phyloP scores from a whole-genome alignment of 2,113 vertebrate species.

The Trochalopteron elliotii region DNA sequence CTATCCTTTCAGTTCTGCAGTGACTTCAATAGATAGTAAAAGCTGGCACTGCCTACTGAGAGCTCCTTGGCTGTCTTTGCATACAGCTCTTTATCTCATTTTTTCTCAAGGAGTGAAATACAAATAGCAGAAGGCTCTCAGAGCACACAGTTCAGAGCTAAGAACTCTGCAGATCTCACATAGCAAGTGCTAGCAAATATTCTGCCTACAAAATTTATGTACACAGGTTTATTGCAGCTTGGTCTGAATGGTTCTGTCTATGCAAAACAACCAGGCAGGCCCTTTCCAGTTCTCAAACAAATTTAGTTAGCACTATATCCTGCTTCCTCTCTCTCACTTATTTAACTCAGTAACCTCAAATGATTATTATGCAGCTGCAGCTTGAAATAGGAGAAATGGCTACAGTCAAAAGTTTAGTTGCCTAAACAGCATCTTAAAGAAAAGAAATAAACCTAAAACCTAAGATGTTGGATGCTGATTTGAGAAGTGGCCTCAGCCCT shows the following conservation, averaged over 20 bases:
- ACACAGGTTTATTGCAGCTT: background rate
- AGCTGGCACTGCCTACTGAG: background rate
- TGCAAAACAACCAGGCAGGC: background rate
- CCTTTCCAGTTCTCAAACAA: background rate
- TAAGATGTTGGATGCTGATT: background rate
- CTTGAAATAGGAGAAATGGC: background rate
- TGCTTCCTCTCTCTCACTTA: background rate
- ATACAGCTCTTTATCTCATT: background rate
- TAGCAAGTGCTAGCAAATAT: background rate
- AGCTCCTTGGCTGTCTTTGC: background rate
- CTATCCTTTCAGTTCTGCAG: background rate
- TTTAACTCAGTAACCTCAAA: background rate
- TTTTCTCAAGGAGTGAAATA: background rate
- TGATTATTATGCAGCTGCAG: background rate
- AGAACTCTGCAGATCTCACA: background rate
- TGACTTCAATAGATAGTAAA: background rate
- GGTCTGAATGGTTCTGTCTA: background rate
- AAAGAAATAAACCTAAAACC: background rate
- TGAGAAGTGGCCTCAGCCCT: background rate
- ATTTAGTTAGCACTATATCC: background rate
- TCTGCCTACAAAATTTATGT: background rate
- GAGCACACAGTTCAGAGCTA: background rate
- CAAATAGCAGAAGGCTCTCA: background rate
- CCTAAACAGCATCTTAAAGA: background rate
- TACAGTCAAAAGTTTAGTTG: background rate